Conservation (phyloP, 2,888 invertebrate species). For the Amblyjoppa proteus region DNA sequence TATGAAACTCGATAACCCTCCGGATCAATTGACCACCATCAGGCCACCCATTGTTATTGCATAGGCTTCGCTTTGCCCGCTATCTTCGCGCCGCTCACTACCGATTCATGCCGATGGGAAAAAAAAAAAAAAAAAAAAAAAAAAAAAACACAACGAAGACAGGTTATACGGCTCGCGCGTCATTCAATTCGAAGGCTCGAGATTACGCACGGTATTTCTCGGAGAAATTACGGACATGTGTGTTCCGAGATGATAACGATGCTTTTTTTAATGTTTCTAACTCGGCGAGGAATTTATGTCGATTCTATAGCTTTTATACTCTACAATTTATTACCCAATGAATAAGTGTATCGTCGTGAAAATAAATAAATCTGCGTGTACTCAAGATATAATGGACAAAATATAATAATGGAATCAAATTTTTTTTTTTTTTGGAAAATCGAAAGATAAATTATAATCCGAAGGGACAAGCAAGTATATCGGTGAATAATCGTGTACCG, state of each 20-base stretch:
- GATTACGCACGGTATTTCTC: constrained; percentile 3
- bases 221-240: constrained; percentile 2
- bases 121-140: not conserved
- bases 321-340: not conserved
- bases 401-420: no score
- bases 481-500: not conserved
- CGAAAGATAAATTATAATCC: not conserved
- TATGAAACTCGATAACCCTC: constrained; percentile 62
- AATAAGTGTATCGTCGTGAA: not conserved
- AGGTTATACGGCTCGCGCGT: not conserved
- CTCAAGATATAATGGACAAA: not conserved
- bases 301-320: not conserved
- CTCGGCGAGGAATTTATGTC: not conserved
- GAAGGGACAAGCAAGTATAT: not conserved
- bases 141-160: not conserved
- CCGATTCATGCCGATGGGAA: not conserved
- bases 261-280: not conserved
- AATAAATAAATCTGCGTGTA: not conserved
- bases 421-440: not conserved
- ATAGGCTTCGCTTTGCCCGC: constrained; percentile 5
- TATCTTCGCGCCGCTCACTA: constrained; percentile 10
- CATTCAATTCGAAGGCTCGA: not conserved
- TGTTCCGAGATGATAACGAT: not conserved
- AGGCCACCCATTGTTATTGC: constrained; percentile 39
- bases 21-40: constrained; percentile 61